A percentile compares a stretch with the other conserved stretches of the same genome.
Evolutionary conservation across 2,888 invertebrate genomes (phyloP).

Genomic region (Ophraella communa): DNA sequence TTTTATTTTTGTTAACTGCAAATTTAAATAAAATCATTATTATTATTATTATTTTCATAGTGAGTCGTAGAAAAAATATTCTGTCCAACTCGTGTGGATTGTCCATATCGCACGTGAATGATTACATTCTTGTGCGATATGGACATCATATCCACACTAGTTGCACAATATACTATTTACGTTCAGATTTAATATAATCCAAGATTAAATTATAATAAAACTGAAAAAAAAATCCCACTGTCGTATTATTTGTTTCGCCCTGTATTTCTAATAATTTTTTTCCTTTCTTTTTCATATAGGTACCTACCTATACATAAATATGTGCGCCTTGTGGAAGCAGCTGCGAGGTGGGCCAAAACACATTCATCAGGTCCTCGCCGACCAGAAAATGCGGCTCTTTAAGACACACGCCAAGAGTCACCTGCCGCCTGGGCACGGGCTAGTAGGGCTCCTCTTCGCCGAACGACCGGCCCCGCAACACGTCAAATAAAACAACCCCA

Average conservation of each 20-base stretch:
- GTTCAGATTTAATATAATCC: too few relatives aligned
- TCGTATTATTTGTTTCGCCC: background rate
- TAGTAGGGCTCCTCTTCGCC: slow-evolving; percentile 17
- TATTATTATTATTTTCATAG: too few relatives aligned
- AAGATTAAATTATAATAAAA: background rate
- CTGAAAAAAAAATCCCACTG: background rate
- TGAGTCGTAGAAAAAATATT: too few relatives aligned
- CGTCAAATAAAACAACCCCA: slow-evolving; percentile 52
- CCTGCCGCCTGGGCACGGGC: slow-evolving; percentile 55
- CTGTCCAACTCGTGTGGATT: too few relatives aligned
- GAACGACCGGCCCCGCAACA: slow-evolving; percentile 21
- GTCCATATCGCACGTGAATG: too few relatives aligned
- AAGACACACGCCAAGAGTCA: slow-evolving; percentile 65
- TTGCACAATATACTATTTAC: background rate
- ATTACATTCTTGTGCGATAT: too few relatives aligned
- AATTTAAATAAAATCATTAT: too few relatives aligned
- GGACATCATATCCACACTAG: too few relatives aligned
- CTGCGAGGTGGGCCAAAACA: slow-evolving; percentile 51
- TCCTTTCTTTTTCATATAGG: background rate
- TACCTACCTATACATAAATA: slow-evolving; percentile 7
- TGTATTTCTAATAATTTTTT: background rate
- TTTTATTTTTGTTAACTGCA: too few relatives aligned
- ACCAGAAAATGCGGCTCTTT: slow-evolving; percentile 50
- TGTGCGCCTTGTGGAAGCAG: slow-evolving; percentile 38
- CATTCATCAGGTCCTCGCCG: slow-evolving; percentile 44